Conservation (phyloP, 2,888 invertebrate genomes). For the Leptopilina myrica region DNA sequence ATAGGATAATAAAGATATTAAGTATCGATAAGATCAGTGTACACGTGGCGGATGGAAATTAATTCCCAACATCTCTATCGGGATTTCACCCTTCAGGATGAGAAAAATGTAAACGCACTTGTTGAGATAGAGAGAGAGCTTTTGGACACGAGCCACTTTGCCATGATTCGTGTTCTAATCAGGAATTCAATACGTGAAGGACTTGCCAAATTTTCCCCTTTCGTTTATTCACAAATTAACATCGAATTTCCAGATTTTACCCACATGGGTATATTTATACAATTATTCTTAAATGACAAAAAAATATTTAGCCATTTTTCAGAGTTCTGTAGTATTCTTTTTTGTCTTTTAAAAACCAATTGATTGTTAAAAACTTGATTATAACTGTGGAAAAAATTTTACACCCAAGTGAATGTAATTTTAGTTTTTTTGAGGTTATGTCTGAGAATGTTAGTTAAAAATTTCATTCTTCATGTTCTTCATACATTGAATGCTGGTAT, state of each 20-base stretch:
- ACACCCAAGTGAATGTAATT: no score
- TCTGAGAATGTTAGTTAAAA: no score
- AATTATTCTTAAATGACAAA: neutral
- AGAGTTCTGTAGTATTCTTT: no score
- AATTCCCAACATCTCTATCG: constrained; percentile 14
- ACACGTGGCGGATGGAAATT: constrained; percentile 22
- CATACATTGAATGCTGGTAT: no score
- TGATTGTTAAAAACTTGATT: no score
- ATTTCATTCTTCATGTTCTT: no score
- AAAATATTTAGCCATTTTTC: no score
- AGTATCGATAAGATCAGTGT: constrained; percentile 3
- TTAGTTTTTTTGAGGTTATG: no score
- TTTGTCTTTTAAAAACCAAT: no score
- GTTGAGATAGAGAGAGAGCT: neutral
- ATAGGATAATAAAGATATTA: neutral
- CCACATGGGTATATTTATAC: no score
- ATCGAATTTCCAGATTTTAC: constrained; percentile 26
- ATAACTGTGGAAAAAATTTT: no score
- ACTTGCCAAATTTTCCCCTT: constrained; percentile 9
- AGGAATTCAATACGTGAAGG: constrained; percentile 32
- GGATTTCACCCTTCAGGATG: constrained; percentile 22
- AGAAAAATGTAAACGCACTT: constrained; percentile 22
- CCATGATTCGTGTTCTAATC: constrained; percentile 22
- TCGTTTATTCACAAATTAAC: constrained; percentile 13
- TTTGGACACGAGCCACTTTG: constrained; percentile 12